A percentile compares a stretch with the other conserved stretches of the same genome.
Conservation (phyloP, 2,888 invertebrate species). For the Drosophila neonasuta region DNA sequence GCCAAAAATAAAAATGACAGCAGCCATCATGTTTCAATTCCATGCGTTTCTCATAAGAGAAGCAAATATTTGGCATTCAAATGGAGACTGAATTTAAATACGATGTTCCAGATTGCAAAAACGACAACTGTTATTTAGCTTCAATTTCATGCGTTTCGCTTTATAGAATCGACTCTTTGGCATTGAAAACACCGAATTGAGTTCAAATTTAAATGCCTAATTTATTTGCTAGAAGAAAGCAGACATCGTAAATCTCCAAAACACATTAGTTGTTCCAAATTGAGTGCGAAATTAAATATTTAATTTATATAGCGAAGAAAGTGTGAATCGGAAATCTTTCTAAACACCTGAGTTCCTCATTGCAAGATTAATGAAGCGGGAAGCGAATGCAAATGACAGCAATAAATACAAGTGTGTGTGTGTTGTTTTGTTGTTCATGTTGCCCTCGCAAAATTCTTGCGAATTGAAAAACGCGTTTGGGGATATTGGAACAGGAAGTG, state of each 20-base stretch:
- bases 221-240: no score
- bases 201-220: no score
- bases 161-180: no score
- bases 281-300: neutral
- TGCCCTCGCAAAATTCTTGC: neutral
- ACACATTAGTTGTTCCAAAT: neutral
- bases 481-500: constrained; percentile 19
- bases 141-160: no score
- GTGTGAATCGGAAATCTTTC: neutral
- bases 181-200: no score
- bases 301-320: neutral
- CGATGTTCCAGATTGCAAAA: no score
- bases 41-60: neutral
- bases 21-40: neutral
- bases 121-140: no score
- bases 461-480: constrained; percentile 18
- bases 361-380: constrained; percentile 5
- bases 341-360: constrained; percentile 2
- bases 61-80: no score
- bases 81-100: no score
- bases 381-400: constrained; percentile 1
- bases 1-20: neutral
- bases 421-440: no score
- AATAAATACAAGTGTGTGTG: neutral
- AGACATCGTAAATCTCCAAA: no score